Evolutionary conservation across 2,797 vertebrate genomes (phyloP).

Genomic region (Synaphobranchus kaupii): DNA sequence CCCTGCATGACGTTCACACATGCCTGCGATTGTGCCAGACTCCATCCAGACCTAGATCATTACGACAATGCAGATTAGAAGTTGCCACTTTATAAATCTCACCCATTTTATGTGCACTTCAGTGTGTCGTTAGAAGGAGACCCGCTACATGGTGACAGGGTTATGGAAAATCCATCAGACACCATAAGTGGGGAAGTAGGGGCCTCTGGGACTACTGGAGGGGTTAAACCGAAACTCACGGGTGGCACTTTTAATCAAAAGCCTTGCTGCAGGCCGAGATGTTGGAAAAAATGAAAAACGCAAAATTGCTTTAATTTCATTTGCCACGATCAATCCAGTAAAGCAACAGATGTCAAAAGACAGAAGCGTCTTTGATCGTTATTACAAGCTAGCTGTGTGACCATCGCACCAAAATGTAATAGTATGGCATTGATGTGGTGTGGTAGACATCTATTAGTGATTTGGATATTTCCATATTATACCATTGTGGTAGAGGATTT

Average conservation of each 20-base stretch:
- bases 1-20: neutral
- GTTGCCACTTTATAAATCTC: slow-evolving; percentile 19
- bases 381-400: neutral
- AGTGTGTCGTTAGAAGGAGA: neutral
- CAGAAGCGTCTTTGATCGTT: slow-evolving; percentile 15
- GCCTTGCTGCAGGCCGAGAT: slow-evolving; percentile 1
- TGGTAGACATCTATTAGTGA: slow-evolving; percentile 13
- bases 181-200: neutral
- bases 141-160: neutral
- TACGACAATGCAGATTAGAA: slow-evolving; percentile 15
- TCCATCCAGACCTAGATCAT: neutral
- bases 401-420: neutral
- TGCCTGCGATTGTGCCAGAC: slow-evolving; percentile 8
- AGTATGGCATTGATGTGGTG: slow-evolving; percentile 7
- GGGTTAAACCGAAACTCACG: slow-evolving; percentile 48
- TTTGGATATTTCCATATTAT: slow-evolving; percentile 5
- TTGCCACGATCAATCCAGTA: slow-evolving; percentile 14
- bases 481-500: neutral
- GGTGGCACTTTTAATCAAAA: slow-evolving; percentile 62
- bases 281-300: neutral
- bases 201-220: slow-evolving; percentile 35
- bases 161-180: neutral
- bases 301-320: slow-evolving; percentile 6
- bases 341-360: slow-evolving; percentile 30
- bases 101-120: neutral